Base-by-base conservation (phyloP, 2,888 invertebrate genomes). In the Tiliacea citrago region DNA sequence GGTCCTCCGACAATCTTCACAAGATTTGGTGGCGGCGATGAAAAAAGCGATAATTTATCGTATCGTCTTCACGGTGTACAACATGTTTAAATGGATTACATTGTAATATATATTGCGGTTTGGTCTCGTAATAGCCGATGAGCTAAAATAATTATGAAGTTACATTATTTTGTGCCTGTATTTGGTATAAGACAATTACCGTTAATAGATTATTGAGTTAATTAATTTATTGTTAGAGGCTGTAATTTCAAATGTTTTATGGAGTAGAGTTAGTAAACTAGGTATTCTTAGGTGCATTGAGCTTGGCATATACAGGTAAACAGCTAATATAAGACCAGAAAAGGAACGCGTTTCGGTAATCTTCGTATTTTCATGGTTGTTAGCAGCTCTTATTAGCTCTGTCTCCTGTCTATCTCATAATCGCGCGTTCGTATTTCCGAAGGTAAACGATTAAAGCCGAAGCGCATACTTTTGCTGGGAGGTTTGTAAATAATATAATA, bases 41-140 rank as follows among this genome's bases (percentile, higher is more conserved):
- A 42, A 39, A 6, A 13, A 21, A 39, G 1, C 21, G 12, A 42
- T 42, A 8, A 39, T 73, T 39, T 76, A 62, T 45, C 39, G 47
- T 18, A 24, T 45, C 1, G 8, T 63, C 24, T 35, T 53, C 5
- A 16, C n/a, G n/a, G 8, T 75, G 67, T 53, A 21, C 13, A 21
- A 47, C 55, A 61, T 10, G n/a, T 24, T 63, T 47, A 16, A 45
- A 35, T 18, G 12, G 24, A 47, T 42, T 55, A 45, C 29, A 73
- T 60, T 79, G 18, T 68, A n/a, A n/a, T n/a, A n/a, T n/a, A 60
- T 42, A 66, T 69, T 79, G 74, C 18, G 58, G 53, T 65, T 63
- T 16, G 29, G 29, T 58, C 13, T 79, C 57, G 57, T 53, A 60
- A 68, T 39, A 39, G 0, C 21, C 45, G 29, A 74, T 45, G 51